phyloP scores from a whole-genome alignment of 2,113 vertebrate species.

The Thamnophis sirtalis region DNA sequence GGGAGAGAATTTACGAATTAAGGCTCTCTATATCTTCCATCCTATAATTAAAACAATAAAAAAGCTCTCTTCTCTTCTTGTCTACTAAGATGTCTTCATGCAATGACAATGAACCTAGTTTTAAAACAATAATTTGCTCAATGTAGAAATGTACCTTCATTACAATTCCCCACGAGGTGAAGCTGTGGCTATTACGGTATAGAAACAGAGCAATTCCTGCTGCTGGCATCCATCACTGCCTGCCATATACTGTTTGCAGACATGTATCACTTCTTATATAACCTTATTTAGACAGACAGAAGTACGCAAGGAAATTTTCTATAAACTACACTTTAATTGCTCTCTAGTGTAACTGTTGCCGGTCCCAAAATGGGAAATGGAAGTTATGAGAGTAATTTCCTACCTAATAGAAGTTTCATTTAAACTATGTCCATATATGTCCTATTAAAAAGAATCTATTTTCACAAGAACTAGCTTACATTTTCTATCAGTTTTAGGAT shows the following conservation, averaged over 20 bases:
- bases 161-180: not conserved
- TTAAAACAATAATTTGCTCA: not conserved
- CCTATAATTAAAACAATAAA: not conserved
- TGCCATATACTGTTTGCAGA: slow-evolving; percentile 13
- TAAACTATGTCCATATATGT: not conserved
- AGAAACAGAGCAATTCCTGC: slow-evolving; percentile 28
- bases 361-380: accelerated
- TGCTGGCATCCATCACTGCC: slow-evolving; percentile 27
- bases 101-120: not conserved
- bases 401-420: not conserved
- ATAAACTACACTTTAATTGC: accelerated
- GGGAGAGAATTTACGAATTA: not conserved
- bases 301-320: not conserved
- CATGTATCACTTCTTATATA: slow-evolving; percentile 45
- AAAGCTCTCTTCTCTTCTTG: not conserved
- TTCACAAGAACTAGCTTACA: not conserved
- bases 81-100: not conserved
- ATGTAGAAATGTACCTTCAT: not conserved
- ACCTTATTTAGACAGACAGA: accelerated
- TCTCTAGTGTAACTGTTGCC: not conserved
- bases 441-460: not conserved
- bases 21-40: not conserved
- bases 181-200: not conserved
- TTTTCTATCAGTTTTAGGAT: not conserved
- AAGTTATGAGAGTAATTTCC: not conserved